These are phyloP conservation scores for Zoanthus sansibaricus DNA, from an alignment of 92 coral and sea anemone genomes.

Conservation along the genomic window DNA sequence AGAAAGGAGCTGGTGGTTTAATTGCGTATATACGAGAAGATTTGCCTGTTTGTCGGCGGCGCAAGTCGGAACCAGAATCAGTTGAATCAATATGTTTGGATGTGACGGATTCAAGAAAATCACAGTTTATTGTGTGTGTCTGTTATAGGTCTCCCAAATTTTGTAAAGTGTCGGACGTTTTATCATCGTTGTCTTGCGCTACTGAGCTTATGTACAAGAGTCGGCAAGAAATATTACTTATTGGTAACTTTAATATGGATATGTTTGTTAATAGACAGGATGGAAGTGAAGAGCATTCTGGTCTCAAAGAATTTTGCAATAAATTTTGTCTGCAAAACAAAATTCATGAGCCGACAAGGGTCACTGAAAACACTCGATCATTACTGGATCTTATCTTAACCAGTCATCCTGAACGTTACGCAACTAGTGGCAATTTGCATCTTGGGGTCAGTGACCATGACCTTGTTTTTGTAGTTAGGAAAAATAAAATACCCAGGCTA, in stretches of 20 bases:
- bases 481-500: constrained; percentile 57
- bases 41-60: constrained; percentile 37
- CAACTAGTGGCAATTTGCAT: constrained; percentile 61
- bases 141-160: constrained; percentile 64
- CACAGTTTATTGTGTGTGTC: constrained; percentile 62
- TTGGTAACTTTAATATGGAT: no score
- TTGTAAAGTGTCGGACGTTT: constrained; percentile 62
- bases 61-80: constrained; percentile 52
- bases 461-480: constrained; percentile 54
- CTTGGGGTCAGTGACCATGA: constrained; percentile 69
- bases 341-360: no score
- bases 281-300: not conserved
- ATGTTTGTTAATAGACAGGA: not conserved
- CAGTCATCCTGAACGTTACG: no score
- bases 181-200: constrained; percentile 30
- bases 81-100: constrained; percentile 49
- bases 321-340: no score
- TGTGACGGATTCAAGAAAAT: constrained; percentile 44
- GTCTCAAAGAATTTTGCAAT: constrained; percentile 28
- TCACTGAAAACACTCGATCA: constrained; percentile 45
- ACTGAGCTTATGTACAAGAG: not conserved
- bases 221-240: no score
- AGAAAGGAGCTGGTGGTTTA: no score
- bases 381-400: constrained; percentile 51
- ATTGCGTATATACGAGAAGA: not conserved